Base-by-base conservation (phyloP, 2,888 invertebrate genomes). In the Cheilosia urbana region DNA sequence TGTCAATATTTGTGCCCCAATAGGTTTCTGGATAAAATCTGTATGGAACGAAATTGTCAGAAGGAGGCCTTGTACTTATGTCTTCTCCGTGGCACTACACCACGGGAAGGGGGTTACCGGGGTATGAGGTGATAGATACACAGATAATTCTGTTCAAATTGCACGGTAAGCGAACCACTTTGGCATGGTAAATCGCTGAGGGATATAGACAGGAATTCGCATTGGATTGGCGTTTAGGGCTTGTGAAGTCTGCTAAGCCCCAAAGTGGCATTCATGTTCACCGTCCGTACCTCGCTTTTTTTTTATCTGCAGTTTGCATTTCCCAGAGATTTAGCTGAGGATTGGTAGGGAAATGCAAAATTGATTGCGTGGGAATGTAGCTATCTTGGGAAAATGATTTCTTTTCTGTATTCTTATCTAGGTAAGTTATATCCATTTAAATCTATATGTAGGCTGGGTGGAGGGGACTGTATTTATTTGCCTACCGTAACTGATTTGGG, bases 1-100 rank as follows among this genome's bases (percentile, higher is more conserved):
- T 71, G 83, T 84, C 79, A 84, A 84, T 79, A 84, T 79, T 84
- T 84, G 63, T 58, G 63, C 83, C 60, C 73, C 79, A 79, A 79
- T 69, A 34, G 79, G 63, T 73, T 40, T 51, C 42, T 7, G 42
- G 17, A 37, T 15, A 47, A 77, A 77, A 71, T 65, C 71, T 65
- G 45, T 65, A 42, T 34, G 34, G n/a, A 51, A 63, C 6, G n/a
- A 47, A 37, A 75, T 40, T 9, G n/a, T 5, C 7, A 40, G 11
- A 4, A 17, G 24, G 2, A 30, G 60, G 60, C 13, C 66, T 49
- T 57, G 27, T 57, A 9, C 58, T 58, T 37, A 71, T 45, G 42
- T 21, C 55, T 53, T 24, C 53, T 53, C 55, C 66, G 66, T 21
- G 13, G 4, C 4, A 19, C 4, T 7, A 1, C 19, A 47, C 4